These are phyloP conservation scores for Macrotus californicus DNA, from an alignment of 2,113 vertebrate species.

Conservation along the genomic window DNA sequence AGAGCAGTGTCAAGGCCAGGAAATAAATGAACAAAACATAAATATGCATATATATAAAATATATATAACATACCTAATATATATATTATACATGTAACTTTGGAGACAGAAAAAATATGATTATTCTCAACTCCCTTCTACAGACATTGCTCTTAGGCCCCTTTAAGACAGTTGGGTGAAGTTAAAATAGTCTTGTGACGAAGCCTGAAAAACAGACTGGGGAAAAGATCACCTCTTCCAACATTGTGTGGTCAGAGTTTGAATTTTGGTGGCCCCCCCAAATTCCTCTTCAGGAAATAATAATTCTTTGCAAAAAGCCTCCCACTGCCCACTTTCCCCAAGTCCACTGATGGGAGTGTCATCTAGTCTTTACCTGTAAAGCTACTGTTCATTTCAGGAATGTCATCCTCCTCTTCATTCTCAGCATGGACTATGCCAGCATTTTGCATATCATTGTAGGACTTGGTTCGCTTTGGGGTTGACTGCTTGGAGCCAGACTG, in stretches of 20 bases:
- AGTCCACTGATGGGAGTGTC: rapidly evolving
- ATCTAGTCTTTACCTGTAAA: constrained; percentile 91
- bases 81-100: neutral
- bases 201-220: neutral
- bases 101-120: neutral
- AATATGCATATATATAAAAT: neutral
- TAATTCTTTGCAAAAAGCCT: neutral
- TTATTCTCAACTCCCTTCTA: neutral
- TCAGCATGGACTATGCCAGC: constrained; percentile 96
- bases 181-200: neutral
- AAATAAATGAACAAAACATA: neutral
- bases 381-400: constrained; percentile 98
- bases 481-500: constrained; percentile 92
- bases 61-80: no score
- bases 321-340: neutral
- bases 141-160: neutral
- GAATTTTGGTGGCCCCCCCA: neutral
- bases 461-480: constrained; percentile 94
- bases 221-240: neutral
- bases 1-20: neutral
- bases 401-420: constrained; percentile 93
- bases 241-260: neutral
- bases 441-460: constrained; percentile 99
- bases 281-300: neutral
- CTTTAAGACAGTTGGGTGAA: neutral